phyloP scores from a whole-genome alignment of 2,888 invertebrate genomes.

The Sminthurides aquaticus region DNA sequence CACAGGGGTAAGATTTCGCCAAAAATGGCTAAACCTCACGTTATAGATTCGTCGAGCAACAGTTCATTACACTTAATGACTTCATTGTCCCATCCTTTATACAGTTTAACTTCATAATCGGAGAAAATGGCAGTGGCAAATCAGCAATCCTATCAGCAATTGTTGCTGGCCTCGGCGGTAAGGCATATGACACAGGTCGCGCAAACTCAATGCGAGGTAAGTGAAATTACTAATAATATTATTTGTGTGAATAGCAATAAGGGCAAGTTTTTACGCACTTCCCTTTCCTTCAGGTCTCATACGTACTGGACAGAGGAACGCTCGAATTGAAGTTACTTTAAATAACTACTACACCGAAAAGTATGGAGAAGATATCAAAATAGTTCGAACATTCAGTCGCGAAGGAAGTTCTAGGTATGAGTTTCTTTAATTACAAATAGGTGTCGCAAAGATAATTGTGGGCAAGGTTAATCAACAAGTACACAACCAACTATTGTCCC shows the following conservation, averaged over 20 bases:
- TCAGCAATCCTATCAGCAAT: slow-evolving; percentile 22
- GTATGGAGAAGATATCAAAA: slow-evolving; percentile 36
- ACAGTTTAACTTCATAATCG: slow-evolving; percentile 24
- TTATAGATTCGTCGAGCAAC: too few relatives aligned
- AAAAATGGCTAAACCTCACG: not conserved
- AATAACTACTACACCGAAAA: slow-evolving; percentile 21
- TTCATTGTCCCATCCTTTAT: not conserved
- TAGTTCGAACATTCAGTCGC: slow-evolving; percentile 28
- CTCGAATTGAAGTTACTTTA: slow-evolving; percentile 30
- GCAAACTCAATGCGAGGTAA: slow-evolving; percentile 18
- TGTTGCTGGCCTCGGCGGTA: slow-evolving; percentile 21
- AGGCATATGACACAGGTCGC: slow-evolving; percentile 15
- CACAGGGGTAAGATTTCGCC: not conserved
- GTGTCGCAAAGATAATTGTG: too few relatives aligned
- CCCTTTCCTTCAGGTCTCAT: slow-evolving; percentile 19
- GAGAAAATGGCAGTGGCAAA: slow-evolving; percentile 27
- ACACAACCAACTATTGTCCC: too few relatives aligned
- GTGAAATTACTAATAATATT: not conserved
- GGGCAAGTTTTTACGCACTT: too few relatives aligned
- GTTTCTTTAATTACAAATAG: too few relatives aligned
- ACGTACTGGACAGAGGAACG: slow-evolving; percentile 29
- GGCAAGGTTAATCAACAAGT: too few relatives aligned
- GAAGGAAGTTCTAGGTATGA: slow-evolving; percentile 5
- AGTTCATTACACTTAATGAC: not conserved
- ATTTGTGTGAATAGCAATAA: too few relatives aligned